Evolutionary conservation across 2,888 invertebrate genomes (phyloP).

Genomic region (Ryuthela nishihirai): DNA sequence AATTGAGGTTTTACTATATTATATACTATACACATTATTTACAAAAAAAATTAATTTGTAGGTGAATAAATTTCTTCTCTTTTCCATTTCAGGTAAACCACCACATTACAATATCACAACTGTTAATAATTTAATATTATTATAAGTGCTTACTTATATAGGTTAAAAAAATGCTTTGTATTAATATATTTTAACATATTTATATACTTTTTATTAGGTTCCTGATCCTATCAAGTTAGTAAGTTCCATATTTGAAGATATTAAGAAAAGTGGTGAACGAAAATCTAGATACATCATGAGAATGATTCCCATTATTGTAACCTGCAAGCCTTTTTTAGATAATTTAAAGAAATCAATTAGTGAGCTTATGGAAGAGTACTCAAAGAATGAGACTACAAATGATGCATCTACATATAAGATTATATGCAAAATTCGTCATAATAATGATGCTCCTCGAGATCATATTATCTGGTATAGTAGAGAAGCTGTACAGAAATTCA

Average conservation of each 20-base stretch:
- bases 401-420: conserved; percentile 17
- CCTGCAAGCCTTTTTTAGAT: conserved; percentile 74
- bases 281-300: conserved; percentile 73
- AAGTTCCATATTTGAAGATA: conserved; percentile 66
- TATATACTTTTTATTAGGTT: conserved; percentile 50
- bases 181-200: conserved; percentile 1
- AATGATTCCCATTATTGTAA: conserved; percentile 72
- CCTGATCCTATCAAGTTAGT: conserved; percentile 70
- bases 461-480: conserved; percentile 58
- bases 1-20: too few relatives aligned
- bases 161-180: not conserved
- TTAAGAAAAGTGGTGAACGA: conserved; percentile 63
- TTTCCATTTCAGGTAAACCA: too few relatives aligned
- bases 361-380: conserved; percentile 59
- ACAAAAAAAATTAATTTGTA: too few relatives aligned
- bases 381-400: conserved; percentile 9
- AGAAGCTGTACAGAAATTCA: conserved; percentile 55
- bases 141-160: too few relatives aligned
- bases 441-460: conserved; percentile 66
- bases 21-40: too few relatives aligned
- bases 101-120: too few relatives aligned
- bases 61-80: too few relatives aligned
- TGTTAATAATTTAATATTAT: too few relatives aligned
- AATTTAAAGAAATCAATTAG: conserved; percentile 67
- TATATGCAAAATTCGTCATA: conserved; percentile 62